Base-by-base conservation (phyloP, 1,140 invertebrate species). In the Mycetomoellerius zeteki region DNA sequence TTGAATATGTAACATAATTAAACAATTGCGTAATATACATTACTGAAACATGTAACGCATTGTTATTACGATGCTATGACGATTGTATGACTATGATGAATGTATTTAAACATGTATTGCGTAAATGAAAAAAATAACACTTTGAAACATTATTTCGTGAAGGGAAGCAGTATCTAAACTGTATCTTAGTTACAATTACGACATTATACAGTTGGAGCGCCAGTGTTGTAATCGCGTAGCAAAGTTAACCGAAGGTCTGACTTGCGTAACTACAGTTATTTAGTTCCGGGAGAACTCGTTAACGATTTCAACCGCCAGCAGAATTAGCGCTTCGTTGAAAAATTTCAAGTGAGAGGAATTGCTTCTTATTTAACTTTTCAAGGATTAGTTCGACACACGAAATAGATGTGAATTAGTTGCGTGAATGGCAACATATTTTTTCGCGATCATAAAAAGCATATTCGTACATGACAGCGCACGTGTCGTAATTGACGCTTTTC, bases 191-290 rank as follows among this genome's bases (percentile, higher is more conserved):
- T 43, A 47, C 62, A 67, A 80, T 69, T 69, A 80, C 47, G 30
- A 67, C 24, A 67, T 69, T 69, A 80, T 54, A 37, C 62, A 69
- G 52, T 24, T 56, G 65, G 0, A 56, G 30, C 50, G 78, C 21
- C 64, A 52, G 8, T 56, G 19, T 21, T 81, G 65, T 81, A 81
- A 81, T 81, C 50, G 52, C 50, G 30, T 56, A 81, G 50, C 30
- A 56, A 81, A 81, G 30, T 69, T 69, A 81, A 56, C 77, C 33
- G 30, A 80, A 78, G 43, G 43, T 30, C 30, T 54, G 50, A 69
- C 50, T 81, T 43, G 78, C 65, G 50, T 71, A 81, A 81, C 50
- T 81, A 43, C 52, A 81, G 62, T 69, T 69, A 80, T 81, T 56
- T 69, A 54, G 50, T 81, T 81, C 33, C 65, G 14, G 33, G 50